A percentile compares a stretch with the other conserved stretches of the same genome.
These are phyloP conservation scores for Epistrophella euchroma DNA, from an alignment of 2,888 invertebrate species.

Conservation along the genomic window DNA sequence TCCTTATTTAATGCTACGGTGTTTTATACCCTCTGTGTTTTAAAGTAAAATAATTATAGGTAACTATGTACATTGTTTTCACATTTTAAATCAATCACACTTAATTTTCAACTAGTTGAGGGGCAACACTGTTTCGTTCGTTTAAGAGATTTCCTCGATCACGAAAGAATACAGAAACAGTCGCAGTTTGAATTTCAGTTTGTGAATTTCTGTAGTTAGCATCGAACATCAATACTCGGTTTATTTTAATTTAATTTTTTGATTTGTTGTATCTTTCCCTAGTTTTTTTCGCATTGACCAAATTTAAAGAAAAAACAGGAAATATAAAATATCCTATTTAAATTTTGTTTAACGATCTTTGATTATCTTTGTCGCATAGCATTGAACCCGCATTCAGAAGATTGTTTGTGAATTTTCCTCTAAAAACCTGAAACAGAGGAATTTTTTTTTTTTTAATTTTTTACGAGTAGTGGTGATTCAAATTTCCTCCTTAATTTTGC, in stretches of 20 bases:
- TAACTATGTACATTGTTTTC: too few relatives aligned
- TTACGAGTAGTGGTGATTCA: not conserved
- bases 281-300: not conserved
- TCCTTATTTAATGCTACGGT: too few relatives aligned
- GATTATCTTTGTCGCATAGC: constrained; percentile 2
- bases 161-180: not conserved
- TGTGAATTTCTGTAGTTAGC: not conserved
- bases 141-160: too few relatives aligned
- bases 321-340: not conserved
- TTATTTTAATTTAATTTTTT: not conserved
- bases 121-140: too few relatives aligned
- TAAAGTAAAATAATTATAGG: too few relatives aligned
- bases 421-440: constrained; percentile 4
- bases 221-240: not conserved
- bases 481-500: not conserved
- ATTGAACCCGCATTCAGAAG: not conserved
- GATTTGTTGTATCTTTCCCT: not conserved
- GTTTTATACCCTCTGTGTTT: too few relatives aligned
- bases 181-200: constrained; percentile 14
- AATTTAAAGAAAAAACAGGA: not conserved
- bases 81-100: too few relatives aligned
- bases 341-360: not conserved
- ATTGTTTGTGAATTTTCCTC: constrained; percentile 6
- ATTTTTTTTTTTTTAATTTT: not conserved
- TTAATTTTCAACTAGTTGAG: too few relatives aligned